Percentiles rank a stretch among this genome's conserved stretches.
Evolutionary conservation across 2,888 invertebrate genomes (phyloP).

Genomic region (Chironomus tentans): DNA sequence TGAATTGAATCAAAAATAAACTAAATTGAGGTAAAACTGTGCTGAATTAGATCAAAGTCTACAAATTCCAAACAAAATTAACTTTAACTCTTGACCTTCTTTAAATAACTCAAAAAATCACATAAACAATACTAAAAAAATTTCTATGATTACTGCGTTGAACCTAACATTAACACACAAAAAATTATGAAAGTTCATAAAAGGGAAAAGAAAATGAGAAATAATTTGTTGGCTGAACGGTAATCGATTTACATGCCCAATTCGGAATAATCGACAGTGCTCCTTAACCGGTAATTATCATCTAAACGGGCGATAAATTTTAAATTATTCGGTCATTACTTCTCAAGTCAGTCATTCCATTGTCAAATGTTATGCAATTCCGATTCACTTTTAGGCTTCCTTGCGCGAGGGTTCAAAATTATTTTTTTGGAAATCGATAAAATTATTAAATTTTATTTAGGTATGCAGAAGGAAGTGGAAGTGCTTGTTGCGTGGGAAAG

Average conservation of each 20-base stretch:
- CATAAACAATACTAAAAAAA: no score
- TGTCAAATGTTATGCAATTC: background rate
- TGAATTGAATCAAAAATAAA: no score
- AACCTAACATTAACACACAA: background rate
- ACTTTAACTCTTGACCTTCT: no score
- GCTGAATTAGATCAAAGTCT: no score
- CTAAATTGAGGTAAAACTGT: no score
- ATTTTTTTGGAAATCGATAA: background rate
- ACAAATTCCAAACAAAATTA: no score
- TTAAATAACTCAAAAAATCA: no score
- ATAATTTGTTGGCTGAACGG: slow-evolving; percentile 25
- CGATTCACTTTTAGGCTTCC: background rate
- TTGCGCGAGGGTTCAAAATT: slow-evolving; percentile 1
- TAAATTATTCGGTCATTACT: slow-evolving; percentile 16
- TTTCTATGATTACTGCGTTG: no score
- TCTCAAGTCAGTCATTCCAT: background rate
- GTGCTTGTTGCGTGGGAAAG: slow-evolving; percentile 24
- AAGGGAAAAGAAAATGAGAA: background rate
- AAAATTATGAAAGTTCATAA: background rate
- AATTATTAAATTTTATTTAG: background rate
- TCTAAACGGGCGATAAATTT: slow-evolving; percentile 20
- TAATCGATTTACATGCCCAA: slow-evolving; percentile 26
- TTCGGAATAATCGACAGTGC: slow-evolving; percentile 22
- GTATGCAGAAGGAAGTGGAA: background rate
- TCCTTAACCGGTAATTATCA: slow-evolving; percentile 6